Percentiles rank a stretch among this genome's conserved stretches.
phyloP scores from a whole-genome alignment of 2,113 vertebrate species.

The Tetraodon nigroviridis region DNA sequence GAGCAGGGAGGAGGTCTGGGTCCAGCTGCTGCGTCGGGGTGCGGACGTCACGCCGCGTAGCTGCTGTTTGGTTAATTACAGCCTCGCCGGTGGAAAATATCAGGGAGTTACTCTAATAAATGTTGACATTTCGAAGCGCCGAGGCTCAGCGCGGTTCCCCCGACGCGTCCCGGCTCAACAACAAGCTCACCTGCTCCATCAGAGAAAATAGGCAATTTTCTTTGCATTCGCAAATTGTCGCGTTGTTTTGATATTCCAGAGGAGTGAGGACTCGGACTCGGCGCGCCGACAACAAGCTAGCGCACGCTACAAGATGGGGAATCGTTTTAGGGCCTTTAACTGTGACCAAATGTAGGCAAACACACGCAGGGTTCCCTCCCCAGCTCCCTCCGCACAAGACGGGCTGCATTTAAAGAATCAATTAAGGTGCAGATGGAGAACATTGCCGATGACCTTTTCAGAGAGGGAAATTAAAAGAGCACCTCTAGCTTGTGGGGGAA shows the following conservation, averaged over 20 bases:
- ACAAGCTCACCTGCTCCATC: slow-evolving; percentile 31
- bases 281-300: slow-evolving; percentile 27
- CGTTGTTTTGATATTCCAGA: slow-evolving; percentile 41
- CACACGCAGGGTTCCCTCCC: slow-evolving; percentile 35
- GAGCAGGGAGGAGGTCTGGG: neutral
- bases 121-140: slow-evolving; percentile 52
- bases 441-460: slow-evolving; percentile 72
- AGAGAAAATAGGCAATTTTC: slow-evolving; percentile 44
- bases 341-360: slow-evolving; percentile 58
- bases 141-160: slow-evolving; percentile 6
- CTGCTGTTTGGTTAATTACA: slow-evolving; percentile 26
- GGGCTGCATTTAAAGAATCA: slow-evolving; percentile 75
- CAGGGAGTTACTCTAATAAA: slow-evolving; percentile 29
- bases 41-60: slow-evolving; percentile 3
- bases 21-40: slow-evolving; percentile 2
- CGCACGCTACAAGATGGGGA: slow-evolving; percentile 29
- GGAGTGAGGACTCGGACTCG: slow-evolving; percentile 21
- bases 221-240: slow-evolving; percentile 42
- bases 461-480: slow-evolving; percentile 76
- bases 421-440: slow-evolving; percentile 73
- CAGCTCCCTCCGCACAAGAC: slow-evolving; percentile 28
- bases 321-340: slow-evolving; percentile 48
- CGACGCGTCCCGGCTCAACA: slow-evolving; percentile 32
- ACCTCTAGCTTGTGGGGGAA: slow-evolving; percentile 68
- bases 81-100: slow-evolving; percentile 26